These are phyloP conservation scores for Bungarus multicinctus DNA, from an alignment of 2,113 vertebrate genomes.

Conservation along the genomic window DNA sequence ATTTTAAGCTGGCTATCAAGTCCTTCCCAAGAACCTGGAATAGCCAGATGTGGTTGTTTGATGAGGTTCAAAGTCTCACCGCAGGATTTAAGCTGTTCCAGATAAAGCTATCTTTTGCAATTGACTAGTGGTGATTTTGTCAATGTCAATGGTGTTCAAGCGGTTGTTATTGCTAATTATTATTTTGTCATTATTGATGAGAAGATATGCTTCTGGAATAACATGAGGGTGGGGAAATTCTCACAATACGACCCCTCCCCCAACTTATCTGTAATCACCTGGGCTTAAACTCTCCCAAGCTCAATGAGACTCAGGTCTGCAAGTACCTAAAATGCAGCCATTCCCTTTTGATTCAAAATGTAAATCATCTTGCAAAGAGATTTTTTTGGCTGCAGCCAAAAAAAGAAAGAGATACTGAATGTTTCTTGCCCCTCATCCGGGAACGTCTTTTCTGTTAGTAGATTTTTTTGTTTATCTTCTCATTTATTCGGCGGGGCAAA, in stretches of 20 bases:
- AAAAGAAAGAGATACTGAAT: background rate
- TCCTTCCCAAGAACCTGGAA: background rate
- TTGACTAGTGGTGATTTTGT: background rate
- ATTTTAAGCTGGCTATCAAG: background rate
- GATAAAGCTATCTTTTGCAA: background rate
- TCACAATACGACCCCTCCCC: too few species aligned
- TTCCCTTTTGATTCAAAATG: background rate
- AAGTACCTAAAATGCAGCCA: background rate
- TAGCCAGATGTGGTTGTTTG: background rate
- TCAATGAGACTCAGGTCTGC: background rate
- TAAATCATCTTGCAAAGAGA: background rate
- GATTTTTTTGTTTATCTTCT: background rate
- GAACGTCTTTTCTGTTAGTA: background rate
- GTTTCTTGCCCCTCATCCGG: background rate
- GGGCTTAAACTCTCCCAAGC: background rate
- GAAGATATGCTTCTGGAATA: background rate
- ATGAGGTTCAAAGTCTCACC: background rate
- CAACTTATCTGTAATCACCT: background rate
- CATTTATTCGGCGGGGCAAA: background rate
- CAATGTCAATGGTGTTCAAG: background rate
- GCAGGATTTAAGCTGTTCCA: background rate
- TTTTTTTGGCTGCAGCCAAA: background rate
- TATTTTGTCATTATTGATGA: background rate
- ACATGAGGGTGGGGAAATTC: background rate
- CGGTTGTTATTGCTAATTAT: background rate